Evolutionary conservation across 1,140 invertebrate genomes (phyloP), one percentile per base, ranked within the genome.

Genomic region (Cotesia vestalis): DNA sequence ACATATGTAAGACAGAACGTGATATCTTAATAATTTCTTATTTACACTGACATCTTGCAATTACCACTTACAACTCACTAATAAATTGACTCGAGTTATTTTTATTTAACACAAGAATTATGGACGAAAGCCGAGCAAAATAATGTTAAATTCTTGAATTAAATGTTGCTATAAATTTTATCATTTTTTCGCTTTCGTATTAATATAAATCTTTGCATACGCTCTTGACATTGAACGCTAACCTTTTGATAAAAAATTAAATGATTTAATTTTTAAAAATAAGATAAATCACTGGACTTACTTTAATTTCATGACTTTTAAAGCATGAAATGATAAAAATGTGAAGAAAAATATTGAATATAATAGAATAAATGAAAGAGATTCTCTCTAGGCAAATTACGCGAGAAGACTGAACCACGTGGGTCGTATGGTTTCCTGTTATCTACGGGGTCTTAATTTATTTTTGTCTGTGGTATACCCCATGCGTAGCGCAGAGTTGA

Each of bases 391-490:
- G 27, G 34, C 66, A 40, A 38, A 17, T 61, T 46, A 57, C 57
- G 46, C 69, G 34, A 63, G 27, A 38, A 71, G 63, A 74, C 73
- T 71, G 66, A 71, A 57, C 53, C 73, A 74, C 68, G 69, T 74
- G 69, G 64, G 73, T 69, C 35, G 17, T 34, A 52, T 34, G 61
- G 57, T 68, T 69, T 69, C 60, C 9, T 57, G 57, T 55, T 51
- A 73, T 63, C 38, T 55, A 52, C 17, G 69, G 71, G 63, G 64
- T 17, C 62, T 17, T 70, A 34, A 70, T 71, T 74, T 74, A 74
- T 74, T 74, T 74, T 71, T 70, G 68, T 74, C 68, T 74, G 59
- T 69, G 53, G 27, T 73, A 53, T 69, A 74, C 73, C 73, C 73
- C 73, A 74, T 71, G 73, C 38, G 38, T 74, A 46, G 40, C 38